Evolutionary conservation across 2,113 vertebrate genomes (phyloP), one percentile per base, ranked within the genome.

Genomic region (Antennarius striatus): DNA sequence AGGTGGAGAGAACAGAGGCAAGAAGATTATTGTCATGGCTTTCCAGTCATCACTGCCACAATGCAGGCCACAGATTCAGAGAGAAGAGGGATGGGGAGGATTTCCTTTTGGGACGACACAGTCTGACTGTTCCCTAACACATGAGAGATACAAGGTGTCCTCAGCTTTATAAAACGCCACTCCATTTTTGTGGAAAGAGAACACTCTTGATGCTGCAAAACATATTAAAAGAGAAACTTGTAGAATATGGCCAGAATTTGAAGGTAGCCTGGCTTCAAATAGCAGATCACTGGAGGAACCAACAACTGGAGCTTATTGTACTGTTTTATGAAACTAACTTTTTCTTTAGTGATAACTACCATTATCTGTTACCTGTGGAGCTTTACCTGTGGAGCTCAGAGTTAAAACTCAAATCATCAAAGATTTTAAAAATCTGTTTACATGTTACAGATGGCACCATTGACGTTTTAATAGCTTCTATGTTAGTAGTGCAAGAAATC

Each of bases 1-100:
- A 83, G 79, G 71, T 71, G 73, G 74, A 52, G 72, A 71, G 71
- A 62, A 73, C 63, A 67, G 63, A 75, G 73, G 67, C 30, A 5
- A 70, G 42, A 59, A 80, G 79, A 85, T 88, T 85, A 84, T 66
- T 54, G 70, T 77, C 66, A 77, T 4, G 66, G 81, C 59, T 62
- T 77, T 65, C 22, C 66, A 76, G 74, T 84, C 73, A 71, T 71
- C 67, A 7, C 28, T 42, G 72, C 49, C 74, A 78, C 72, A 75
- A 72, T 62, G 60, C 79, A 68, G 79, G 57, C 68, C 43, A 36
- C 62, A 72, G 68, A 80, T 66, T 57, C 63, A n/a, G 47, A 45
- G 56, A 45, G 58, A 58, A 63, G 15, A 13, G 73, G 56, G 45
- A 16, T 60, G 50, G 72, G 56, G 40, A 51, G 70, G 62, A 63